Evolutionary conservation across 2,888 invertebrate species (phyloP), one percentile per base, ranked within the genome.

Genomic region (Lithophane semibrunnea): DNA sequence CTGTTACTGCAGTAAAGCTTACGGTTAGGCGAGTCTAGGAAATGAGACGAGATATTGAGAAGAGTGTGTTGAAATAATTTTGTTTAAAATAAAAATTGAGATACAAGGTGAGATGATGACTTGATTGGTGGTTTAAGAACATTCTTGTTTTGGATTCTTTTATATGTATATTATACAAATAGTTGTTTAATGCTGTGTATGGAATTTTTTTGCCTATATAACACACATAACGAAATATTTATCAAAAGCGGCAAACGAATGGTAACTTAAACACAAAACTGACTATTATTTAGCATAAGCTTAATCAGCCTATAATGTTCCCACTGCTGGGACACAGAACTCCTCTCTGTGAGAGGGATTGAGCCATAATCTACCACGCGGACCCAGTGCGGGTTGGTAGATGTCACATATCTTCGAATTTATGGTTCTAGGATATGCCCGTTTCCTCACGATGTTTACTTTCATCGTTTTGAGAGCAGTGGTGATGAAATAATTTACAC

Each of bases 1-100:
- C n/a, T 66, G 47, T 69, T 47, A 64, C 58, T 65, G 49, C 42
- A 75, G 74, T 66, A 4, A 29, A 56, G 73, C 18, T 73, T 75
- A 75, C 56, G 24, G 37, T 12, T 29, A 13, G 18, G 68, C 18
- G 29, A 42, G 47, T 67, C 47, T 49, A 13, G 5, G 18, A 49
- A 54, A 47, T 1, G 3, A 12, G 21, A 29, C 9, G 52, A 54
- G 4, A 24, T 37, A 29, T 42, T 52, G n/a, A 29, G 29, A 24
- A 5, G 9, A 37, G 9, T 21, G 8, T 10, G 8, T 54, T 52
- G 9, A 21, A 67, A 67, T 29, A 54, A 29, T 9, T 29, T 29
- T 42, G 1, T 58, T 16, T 3, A 5, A 16, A 3, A 37, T 52
- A 52, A 18, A 24, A n/a, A 13, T 58, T 24, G 21, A 2, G 10